Evolutionary conservation across 2,888 invertebrate species (phyloP), one percentile per base, ranked within the genome.

Genomic region (Papilio elwesi): DNA sequence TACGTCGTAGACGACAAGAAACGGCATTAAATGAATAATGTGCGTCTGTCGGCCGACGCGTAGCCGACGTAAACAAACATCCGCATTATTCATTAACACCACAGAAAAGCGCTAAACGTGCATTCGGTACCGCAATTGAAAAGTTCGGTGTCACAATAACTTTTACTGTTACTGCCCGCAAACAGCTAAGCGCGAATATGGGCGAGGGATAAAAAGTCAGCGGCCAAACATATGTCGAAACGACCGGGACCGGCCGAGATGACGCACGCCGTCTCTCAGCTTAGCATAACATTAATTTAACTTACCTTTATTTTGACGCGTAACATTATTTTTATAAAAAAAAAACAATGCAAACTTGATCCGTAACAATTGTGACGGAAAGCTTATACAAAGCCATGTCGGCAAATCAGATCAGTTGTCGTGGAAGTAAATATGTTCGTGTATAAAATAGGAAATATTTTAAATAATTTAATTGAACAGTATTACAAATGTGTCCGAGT

Each of bases 191-290:
- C 75, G 73, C 71, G 74, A 73, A 74, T 68, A 70, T 73, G 71
- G 74, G 74, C 77, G 78, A 71, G 78, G 79, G 77, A 80, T 79
- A 82, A 82, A 82, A 82, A 81, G 74, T 79, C 76, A 77, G 78
- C 85, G 83, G 80, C 82, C 85, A 84, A 86, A 88, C 78, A 83
- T 74, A 81, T 87, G 88, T 85, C 86, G 75, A 83, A 84, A 87
- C 78, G 71, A 68, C 79, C 79, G 78, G 73, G 81, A 85, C 85
- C 84, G 83, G 86, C 83, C 80, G 80, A 82, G 85, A 87, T 83
- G 84, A 82, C 80, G 85, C 82, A 81, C 75, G 79, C 79, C 78
- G 77, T 80, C 76, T 77, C 68, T 79, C 81, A 81, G 79, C 77
- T 77, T 79, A 78, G 79, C 81, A 84, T 84, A 83, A 77, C 1